Evolutionary conservation across 2,888 invertebrate species (phyloP).

Genomic region (Himalopsyche anomala): DNA sequence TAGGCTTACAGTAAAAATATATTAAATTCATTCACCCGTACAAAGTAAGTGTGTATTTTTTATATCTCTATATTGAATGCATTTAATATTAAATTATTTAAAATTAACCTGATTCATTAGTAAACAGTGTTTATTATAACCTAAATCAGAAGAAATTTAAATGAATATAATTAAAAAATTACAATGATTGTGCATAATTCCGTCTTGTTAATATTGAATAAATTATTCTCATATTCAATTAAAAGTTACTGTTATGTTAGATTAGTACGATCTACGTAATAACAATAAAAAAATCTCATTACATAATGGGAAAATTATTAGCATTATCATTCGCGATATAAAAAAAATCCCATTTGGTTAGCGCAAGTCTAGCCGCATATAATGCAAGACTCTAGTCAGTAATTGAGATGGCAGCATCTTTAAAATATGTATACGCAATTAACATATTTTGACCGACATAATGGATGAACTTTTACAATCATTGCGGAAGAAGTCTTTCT

Average conservation of each 20-base stretch:
- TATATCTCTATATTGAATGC: no score
- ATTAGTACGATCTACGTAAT: neutral
- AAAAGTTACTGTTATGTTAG: neutral
- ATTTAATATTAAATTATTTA: no score
- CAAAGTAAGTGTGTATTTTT: no score
- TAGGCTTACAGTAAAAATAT: no score
- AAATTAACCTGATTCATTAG: no score
- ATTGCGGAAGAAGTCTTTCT: neutral
- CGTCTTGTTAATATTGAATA: neutral
- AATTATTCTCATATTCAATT: neutral
- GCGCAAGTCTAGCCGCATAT: neutral
- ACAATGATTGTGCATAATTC: no score
- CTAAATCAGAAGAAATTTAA: no score
- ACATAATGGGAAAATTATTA: slow-evolving; percentile 5
- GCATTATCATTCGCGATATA: neutral
- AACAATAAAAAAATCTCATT: slow-evolving; percentile 3
- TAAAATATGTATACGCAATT: slow-evolving; percentile 3
- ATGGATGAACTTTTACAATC: slow-evolving; percentile 6
- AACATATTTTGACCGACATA: slow-evolving; percentile 29
- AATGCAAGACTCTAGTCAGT: neutral
- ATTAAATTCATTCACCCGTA: no score
- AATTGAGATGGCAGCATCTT: slow-evolving; percentile 27
- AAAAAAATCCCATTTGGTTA: slow-evolving; percentile 3
- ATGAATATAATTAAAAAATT: no score
- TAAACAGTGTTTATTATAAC: no score